phyloP scores from a whole-genome alignment of 2,113 vertebrate genomes.

The Eira barbara region DNA sequence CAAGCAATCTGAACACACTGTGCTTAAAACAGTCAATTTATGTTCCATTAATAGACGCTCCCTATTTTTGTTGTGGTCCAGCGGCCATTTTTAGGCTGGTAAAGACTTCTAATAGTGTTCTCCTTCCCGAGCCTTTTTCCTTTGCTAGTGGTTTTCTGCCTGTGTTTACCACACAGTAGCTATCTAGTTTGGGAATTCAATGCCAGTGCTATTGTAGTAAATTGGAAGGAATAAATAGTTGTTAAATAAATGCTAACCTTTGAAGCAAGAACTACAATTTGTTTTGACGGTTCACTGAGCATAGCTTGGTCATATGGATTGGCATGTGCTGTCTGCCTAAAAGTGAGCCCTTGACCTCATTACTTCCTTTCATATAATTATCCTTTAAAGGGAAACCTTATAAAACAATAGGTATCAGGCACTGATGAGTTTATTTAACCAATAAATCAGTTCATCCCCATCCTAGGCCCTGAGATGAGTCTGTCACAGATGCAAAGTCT shows the following conservation, averaged over 20 bases:
- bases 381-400: not conserved
- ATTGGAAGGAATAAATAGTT: not conserved
- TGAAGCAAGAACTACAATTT: not conserved
- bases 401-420: not conserved
- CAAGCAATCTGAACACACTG: not conserved
- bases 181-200: not conserved
- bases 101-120: not conserved
- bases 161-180: not conserved
- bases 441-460: not conserved
- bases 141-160: not conserved
- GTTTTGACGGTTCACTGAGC: not conserved
- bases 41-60: not conserved
- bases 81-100: not conserved
- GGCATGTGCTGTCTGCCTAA: not conserved
- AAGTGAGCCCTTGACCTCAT: not conserved
- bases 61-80: not conserved
- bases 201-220: not conserved
- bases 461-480: not conserved
- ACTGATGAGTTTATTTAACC: not conserved
- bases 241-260: not conserved
- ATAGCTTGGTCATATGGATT: not conserved
- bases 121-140: not conserved
- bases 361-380: not conserved
- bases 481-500: not conserved
- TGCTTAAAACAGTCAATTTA: not conserved